Conservation (phyloP, 2,797 vertebrate genomes). For the Rhynchotus rufescens region DNA sequence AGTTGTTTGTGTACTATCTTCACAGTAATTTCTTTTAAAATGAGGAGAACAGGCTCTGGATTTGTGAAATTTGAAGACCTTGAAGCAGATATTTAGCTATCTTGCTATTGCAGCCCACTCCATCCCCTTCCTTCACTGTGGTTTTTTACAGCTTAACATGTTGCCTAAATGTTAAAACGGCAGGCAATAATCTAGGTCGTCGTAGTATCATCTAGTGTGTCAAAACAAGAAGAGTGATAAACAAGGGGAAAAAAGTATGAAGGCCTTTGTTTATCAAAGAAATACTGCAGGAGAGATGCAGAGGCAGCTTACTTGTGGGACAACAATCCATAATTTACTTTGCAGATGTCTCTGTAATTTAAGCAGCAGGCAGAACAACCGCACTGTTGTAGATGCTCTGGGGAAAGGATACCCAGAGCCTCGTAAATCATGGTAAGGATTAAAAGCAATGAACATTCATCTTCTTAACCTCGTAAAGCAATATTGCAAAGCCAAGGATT, state of each 20-base stretch:
- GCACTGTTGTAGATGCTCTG: conserved; percentile 74
- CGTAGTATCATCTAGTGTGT: conserved; percentile 2
- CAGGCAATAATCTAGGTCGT: not conserved
- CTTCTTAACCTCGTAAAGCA: conserved; percentile 84
- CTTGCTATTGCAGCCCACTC: not conserved
- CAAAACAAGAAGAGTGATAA: conserved; percentile 36
- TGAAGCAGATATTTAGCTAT: not conserved
- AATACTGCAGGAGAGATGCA: conserved; percentile 73
- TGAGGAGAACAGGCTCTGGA: not conserved
- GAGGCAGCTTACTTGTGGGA: conserved; percentile 71
- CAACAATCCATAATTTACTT: conserved; percentile 79
- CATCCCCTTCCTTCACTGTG: not conserved
- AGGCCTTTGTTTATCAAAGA: conserved; percentile 19
- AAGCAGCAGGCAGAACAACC: conserved; percentile 70
- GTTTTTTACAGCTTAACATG: not conserved
- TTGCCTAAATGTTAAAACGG: not conserved
- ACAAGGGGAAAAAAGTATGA: not conserved
- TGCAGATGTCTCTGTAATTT: conserved; percentile 78
- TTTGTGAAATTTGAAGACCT: not conserved
- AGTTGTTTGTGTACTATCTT: not conserved
- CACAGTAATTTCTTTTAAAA: not conserved
- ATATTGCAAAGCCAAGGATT: conserved; percentile 84
- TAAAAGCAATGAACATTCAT: conserved; percentile 90
- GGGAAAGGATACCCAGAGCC: conserved; percentile 71
- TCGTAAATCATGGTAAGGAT: conserved; percentile 88